phyloP scores from a whole-genome alignment of 1,140 invertebrate genomes.

The fruit fly (Drosophila melanogaster) region Release_6_plus_ISO1_MT NT_033777.3:24172001-24172500 shows the following conservation, averaged over 20 bases:
- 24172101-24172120: conserved; percentile 74
- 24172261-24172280: conserved; percentile 62
- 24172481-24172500: conserved; percentile 1
- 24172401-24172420: conserved; percentile 51
- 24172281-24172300: conserved; percentile 48
- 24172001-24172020: conserved; percentile 28
- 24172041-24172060: conserved; percentile 59
- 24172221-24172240: conserved; percentile 67
- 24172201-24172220: conserved; percentile 69
- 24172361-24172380: background rate
- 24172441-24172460: conserved; percentile 21
- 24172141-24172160: conserved; percentile 60
- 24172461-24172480: conserved; percentile 56
- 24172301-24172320: conserved; percentile 59
- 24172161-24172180: conserved; percentile 38
- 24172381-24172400: conserved; percentile 5
- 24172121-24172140: conserved; percentile 60
- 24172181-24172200: conserved; percentile 69
- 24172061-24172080: conserved; percentile 73
- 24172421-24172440: conserved; percentile 60
- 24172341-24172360: conserved; percentile 45
- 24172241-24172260: conserved; percentile 58
- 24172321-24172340: conserved; percentile 59
- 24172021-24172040: conserved; percentile 71
- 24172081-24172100: conserved; percentile 57